These are phyloP conservation scores for Peromyscus leucopus DNA, from an alignment of 2,113 vertebrate genomes.

Conservation along the genomic window DNA sequence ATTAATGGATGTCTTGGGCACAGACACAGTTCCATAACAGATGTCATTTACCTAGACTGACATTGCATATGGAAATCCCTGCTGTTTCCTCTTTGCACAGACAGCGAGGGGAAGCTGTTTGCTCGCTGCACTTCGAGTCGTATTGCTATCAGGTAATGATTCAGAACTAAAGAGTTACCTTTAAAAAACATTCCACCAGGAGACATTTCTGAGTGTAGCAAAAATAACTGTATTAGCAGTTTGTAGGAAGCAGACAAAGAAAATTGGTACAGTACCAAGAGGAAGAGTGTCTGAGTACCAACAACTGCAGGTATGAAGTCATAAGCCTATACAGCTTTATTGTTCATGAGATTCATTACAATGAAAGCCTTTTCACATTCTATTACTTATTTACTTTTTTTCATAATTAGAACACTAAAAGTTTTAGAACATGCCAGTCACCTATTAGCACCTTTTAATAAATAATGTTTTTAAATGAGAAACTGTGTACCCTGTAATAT, in stretches of 20 bases:
- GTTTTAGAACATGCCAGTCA: background rate
- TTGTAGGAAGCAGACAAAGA: slow-evolving; percentile 49
- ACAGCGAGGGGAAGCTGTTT: slow-evolving; percentile 59
- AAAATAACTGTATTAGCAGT: slow-evolving; percentile 53
- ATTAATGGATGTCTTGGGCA: slow-evolving; percentile 72
- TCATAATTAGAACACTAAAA: background rate
- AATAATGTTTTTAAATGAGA: background rate
- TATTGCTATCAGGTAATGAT: slow-evolving; percentile 75
- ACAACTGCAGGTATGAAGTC: background rate
- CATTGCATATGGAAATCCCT: slow-evolving; percentile 16
- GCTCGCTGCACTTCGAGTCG: slow-evolving; percentile 15
- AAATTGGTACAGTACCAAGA: slow-evolving; percentile 33
- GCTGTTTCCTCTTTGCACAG: slow-evolving; percentile 61
- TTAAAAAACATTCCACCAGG: slow-evolving; percentile 43
- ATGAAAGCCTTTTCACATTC: background rate
- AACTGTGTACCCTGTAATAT: background rate
- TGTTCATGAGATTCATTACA: background rate
- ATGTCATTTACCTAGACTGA: slow-evolving; percentile 79
- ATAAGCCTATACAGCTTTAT: background rate
- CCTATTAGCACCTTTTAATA: slow-evolving; percentile 8
- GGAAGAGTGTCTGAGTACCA: slow-evolving; percentile 11
- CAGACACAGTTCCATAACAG: slow-evolving; percentile 73
- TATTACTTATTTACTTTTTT: background rate
- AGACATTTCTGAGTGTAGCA: slow-evolving; percentile 68
- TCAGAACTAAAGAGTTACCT: slow-evolving; percentile 67